These are phyloP conservation scores for Anthrax anthrax DNA, from an alignment of 2,888 invertebrate genomes.

Conservation along the genomic window DNA sequence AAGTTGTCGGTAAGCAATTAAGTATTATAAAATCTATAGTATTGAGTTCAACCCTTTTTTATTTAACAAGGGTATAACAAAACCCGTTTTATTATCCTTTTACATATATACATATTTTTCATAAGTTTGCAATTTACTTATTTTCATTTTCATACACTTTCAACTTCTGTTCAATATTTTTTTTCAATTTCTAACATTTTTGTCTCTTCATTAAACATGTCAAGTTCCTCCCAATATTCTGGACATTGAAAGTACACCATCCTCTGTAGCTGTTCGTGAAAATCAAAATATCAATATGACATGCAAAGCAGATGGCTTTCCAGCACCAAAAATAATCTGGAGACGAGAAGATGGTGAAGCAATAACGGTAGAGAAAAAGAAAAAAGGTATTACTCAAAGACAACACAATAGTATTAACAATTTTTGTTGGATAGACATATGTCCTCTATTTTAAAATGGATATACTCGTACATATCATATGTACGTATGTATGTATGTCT, in stretches of 20 bases:
- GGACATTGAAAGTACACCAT: slow-evolving; percentile 80
- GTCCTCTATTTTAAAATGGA: too few relatives aligned
- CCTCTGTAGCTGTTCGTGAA: slow-evolving; percentile 82
- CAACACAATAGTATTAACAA: too few relatives aligned
- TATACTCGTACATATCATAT: too few relatives aligned
- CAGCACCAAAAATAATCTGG: slow-evolving; percentile 87
- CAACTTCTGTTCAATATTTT: too few relatives aligned
- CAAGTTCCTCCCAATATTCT: slow-evolving; percentile 87
- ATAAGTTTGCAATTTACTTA: too few relatives aligned
- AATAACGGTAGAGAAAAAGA: slow-evolving; percentile 70
- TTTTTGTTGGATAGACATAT: too few relatives aligned
- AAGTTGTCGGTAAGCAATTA: slow-evolving; percentile 68
- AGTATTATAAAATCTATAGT: too few relatives aligned
- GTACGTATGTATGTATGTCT: too few relatives aligned
- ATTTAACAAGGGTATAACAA: too few relatives aligned
- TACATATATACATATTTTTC: background rate
- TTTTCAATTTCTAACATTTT: background rate
- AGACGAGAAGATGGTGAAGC: slow-evolving; percentile 78
- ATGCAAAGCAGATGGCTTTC: slow-evolving; percentile 84
- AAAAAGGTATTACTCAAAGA: slow-evolving; percentile 76
- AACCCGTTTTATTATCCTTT: too few relatives aligned
- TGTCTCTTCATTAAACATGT: background rate
- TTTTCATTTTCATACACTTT: too few relatives aligned
- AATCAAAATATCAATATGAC: slow-evolving; percentile 87
- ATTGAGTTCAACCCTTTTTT: too few relatives aligned